Evolutionary conservation across 2,797 vertebrate species (phyloP).

Genomic region (Karalla daura): DNA sequence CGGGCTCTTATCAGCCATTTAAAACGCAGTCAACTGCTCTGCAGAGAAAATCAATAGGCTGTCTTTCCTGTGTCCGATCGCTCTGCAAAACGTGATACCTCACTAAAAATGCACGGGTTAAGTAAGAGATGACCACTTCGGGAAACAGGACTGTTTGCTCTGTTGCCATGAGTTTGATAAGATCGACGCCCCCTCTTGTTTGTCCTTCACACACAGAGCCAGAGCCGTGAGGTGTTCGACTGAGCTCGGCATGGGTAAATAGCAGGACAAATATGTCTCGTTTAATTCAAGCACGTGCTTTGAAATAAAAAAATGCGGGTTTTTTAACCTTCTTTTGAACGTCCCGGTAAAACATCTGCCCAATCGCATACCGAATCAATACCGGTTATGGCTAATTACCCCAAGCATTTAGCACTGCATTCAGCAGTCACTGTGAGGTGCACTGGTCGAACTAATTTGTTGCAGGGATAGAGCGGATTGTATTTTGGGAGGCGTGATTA

Average conservation of each 20-base stretch:
- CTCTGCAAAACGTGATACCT: slow-evolving; percentile 19
- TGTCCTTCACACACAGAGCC: neutral
- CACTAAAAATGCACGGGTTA: neutral
- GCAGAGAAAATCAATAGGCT: slow-evolving; percentile 35
- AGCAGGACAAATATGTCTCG: too few species aligned
- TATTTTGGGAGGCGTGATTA: neutral
- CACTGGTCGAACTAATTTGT: neutral
- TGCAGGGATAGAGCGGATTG: neutral
- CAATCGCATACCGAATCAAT: too few species aligned
- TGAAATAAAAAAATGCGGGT: too few species aligned
- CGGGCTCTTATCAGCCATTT: slow-evolving; percentile 40
- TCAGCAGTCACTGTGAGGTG: neutral
- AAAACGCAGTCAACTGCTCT: slow-evolving; percentile 27
- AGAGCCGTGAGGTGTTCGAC: neutral
- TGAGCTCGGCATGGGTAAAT: neutral
- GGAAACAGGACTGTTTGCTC: slow-evolving; percentile 14
- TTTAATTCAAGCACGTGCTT: too few species aligned
- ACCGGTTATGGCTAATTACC: too few species aligned
- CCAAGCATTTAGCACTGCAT: neutral
- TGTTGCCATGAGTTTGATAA: slow-evolving; percentile 3
- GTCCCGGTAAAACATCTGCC: too few species aligned
- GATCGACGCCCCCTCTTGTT: neutral
- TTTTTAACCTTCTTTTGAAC: too few species aligned
- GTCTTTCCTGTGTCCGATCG: slow-evolving; percentile 1
- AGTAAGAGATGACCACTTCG: neutral